A percentile compares a stretch with the other conserved stretches of the same genome.
phyloP scores from a whole-genome alignment of 2,113 vertebrate genomes.

The Clarias magur region DNA sequence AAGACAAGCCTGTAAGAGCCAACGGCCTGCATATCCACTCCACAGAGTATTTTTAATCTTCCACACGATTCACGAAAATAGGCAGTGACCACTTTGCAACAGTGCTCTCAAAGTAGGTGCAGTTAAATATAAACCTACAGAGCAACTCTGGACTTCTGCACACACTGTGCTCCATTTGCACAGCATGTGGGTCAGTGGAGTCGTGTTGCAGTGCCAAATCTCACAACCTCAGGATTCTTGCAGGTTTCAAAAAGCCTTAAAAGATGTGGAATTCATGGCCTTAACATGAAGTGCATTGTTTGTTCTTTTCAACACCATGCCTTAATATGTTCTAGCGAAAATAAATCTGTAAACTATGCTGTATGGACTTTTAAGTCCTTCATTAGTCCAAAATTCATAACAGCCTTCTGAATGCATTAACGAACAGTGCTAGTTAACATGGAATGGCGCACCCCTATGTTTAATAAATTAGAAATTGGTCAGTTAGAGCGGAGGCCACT shows the following conservation, averaged over 20 bases:
- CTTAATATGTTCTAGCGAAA: background rate
- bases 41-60: constrained; percentile 33
- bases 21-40: constrained; percentile 1
- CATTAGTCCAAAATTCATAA: background rate
- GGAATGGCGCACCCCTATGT: background rate
- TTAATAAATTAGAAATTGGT: background rate
- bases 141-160: constrained; percentile 28
- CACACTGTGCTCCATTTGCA: constrained; percentile 34
- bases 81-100: background rate
- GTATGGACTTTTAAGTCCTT: background rate
- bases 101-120: constrained; percentile 38
- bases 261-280: background rate
- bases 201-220: background rate
- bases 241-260: background rate
- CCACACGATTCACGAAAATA: constrained; percentile 3
- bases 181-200: constrained; percentile 18
- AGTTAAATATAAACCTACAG: constrained; percentile 47
- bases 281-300: background rate
- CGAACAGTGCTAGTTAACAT: background rate
- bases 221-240: background rate
- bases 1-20: constrained; percentile 94
- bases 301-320: background rate
- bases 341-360: background rate
- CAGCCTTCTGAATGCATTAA: background rate
- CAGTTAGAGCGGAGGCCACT: background rate